Evolutionary conservation across 2,113 vertebrate genomes (phyloP).

Genomic region (Hemiscyllium ocellatum): DNA sequence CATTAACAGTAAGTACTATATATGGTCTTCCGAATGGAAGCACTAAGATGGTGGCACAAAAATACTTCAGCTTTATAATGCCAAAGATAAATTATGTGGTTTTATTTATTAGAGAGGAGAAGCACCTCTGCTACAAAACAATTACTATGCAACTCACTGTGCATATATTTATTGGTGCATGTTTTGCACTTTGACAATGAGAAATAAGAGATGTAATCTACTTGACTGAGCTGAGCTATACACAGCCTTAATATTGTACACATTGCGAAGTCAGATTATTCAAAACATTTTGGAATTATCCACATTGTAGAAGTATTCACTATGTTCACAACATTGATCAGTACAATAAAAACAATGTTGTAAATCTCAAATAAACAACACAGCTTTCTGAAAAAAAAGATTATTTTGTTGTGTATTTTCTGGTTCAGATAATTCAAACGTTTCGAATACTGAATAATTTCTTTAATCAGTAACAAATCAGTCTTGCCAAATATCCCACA

Average conservation of each 20-base stretch:
- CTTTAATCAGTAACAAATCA: background rate
- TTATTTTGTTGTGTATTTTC: background rate
- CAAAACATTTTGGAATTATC: background rate
- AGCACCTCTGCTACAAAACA: background rate
- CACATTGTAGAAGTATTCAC: background rate
- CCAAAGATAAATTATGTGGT: background rate
- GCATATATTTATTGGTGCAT: background rate
- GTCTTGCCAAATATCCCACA: conserved; percentile 15
- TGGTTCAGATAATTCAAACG: background rate
- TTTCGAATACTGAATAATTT: background rate
- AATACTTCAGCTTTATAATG: background rate
- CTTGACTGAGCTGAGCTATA: background rate
- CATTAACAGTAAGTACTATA: background rate
- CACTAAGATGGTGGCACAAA: background rate
- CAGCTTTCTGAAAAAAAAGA: background rate
- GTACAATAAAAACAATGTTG: background rate
- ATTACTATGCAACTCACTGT: background rate
- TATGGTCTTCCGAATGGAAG: background rate
- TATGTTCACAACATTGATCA: background rate
- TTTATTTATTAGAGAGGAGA: conserved; percentile 1
- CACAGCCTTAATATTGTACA: background rate
- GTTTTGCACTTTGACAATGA: conserved; percentile 18
- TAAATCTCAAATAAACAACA: background rate
- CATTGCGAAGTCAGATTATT: conserved; percentile 1
- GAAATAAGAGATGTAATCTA: conserved; percentile 6